Evolutionary conservation across 2,113 vertebrate species (phyloP).

Genomic region (Muntiacus reevesi): DNA sequence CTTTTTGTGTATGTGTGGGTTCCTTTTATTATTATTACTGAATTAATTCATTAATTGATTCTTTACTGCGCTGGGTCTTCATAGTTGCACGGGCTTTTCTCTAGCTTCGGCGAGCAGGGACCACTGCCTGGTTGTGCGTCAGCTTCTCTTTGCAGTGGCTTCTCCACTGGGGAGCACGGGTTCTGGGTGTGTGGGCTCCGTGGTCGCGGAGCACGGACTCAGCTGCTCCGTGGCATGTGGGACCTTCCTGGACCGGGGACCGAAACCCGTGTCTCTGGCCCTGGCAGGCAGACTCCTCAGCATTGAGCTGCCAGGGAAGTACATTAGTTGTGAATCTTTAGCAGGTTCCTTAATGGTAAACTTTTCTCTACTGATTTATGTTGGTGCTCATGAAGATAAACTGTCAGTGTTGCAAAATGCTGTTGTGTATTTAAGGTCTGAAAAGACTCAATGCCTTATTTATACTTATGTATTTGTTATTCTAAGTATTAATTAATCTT

Average conservation of each 20-base stretch:
- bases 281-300: background rate
- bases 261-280: background rate
- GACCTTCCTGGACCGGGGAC: background rate
- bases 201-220: background rate
- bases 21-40: background rate
- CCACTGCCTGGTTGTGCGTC: background rate
- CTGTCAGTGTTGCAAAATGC: background rate
- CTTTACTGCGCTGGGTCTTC: background rate
- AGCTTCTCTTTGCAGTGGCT: background rate
- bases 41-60: background rate
- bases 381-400: background rate
- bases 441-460: background rate
- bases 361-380: background rate
- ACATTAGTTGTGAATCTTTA: background rate
- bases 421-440: background rate
- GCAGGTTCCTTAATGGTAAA: background rate
- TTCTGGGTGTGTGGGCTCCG: background rate
- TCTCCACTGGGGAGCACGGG: background rate
- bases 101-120: accelerated
- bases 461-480: background rate
- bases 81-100: background rate
- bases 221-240: background rate
- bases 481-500: background rate
- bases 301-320: background rate
- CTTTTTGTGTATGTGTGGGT: background rate